Conservation (phyloP, 2,113 vertebrate species). For the Alectura lathami region DNA sequence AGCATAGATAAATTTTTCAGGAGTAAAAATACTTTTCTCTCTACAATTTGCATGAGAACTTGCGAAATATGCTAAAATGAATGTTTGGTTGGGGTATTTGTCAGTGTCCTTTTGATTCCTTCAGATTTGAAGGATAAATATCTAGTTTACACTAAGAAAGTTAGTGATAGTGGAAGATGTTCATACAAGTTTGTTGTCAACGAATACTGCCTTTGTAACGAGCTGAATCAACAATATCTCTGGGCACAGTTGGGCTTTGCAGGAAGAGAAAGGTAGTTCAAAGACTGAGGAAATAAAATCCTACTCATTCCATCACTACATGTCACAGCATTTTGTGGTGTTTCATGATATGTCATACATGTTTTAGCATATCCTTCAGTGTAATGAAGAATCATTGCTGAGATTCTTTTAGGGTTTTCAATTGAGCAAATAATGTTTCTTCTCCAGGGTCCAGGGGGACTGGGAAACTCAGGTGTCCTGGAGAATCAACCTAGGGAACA, state of each 20-base stretch:
- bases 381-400: constrained; percentile 3
- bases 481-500: neutral
- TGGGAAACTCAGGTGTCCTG: neutral
- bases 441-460: neutral
- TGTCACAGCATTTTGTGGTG: neutral
- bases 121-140: neutral
- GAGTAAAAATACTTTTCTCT: neutral
- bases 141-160: neutral
- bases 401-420: neutral
- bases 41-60: neutral
- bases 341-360: neutral
- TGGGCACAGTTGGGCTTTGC: neutral
- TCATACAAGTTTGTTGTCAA: neutral
- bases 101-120: neutral
- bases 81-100: neutral
- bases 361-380: neutral
- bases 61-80: neutral
- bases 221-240: neutral
- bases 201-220: neutral
- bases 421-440: neutral
- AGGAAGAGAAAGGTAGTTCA: constrained; percentile 1
- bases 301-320: neutral
- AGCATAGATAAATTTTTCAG: neutral
- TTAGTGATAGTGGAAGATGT: neutral
- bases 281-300: neutral